Conservation (phyloP, 2,888 invertebrate species). For the Cryptophagus acutangulus region DNA sequence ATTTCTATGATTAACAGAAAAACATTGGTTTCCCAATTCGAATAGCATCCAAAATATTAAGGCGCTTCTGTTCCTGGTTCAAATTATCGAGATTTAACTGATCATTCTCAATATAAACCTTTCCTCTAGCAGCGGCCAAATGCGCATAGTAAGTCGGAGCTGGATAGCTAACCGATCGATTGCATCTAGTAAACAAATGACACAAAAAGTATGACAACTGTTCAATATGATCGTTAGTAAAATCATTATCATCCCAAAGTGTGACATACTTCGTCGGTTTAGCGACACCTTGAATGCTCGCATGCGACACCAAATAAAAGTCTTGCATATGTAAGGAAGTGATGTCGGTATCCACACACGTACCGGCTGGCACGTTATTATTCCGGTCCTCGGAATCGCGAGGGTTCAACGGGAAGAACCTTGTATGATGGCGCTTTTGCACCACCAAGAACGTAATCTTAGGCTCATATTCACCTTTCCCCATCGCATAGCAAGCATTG, state of each 20-base stretch:
- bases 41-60: constrained; percentile 53
- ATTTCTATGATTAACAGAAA: constrained; percentile 68
- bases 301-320: constrained; percentile 73
- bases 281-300: constrained; percentile 74
- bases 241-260: constrained; percentile 70
- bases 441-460: constrained; percentile 88
- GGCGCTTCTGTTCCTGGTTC: constrained; percentile 49
- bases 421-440: constrained; percentile 94
- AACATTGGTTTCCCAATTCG: constrained; percentile 61
- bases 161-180: constrained; percentile 78
- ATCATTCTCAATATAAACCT: constrained; percentile 46
- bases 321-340: constrained; percentile 83
- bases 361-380: constrained; percentile 57
- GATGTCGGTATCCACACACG: constrained; percentile 70
- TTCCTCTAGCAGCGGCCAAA: constrained; percentile 72
- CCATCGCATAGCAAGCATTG: constrained; percentile 57
- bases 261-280: constrained; percentile 83
- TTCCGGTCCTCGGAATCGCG: constrained; percentile 54
- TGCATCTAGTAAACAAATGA: constrained; percentile 80
- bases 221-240: constrained; percentile 71
- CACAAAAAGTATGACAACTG: constrained; percentile 76
- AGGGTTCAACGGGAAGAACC: constrained; percentile 53
- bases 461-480: constrained; percentile 59
- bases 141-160: constrained; percentile 86
- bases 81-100: constrained; percentile 49